These are phyloP conservation scores for Biston stratarius DNA, from an alignment of 2,888 invertebrate species.

Conservation along the genomic window DNA sequence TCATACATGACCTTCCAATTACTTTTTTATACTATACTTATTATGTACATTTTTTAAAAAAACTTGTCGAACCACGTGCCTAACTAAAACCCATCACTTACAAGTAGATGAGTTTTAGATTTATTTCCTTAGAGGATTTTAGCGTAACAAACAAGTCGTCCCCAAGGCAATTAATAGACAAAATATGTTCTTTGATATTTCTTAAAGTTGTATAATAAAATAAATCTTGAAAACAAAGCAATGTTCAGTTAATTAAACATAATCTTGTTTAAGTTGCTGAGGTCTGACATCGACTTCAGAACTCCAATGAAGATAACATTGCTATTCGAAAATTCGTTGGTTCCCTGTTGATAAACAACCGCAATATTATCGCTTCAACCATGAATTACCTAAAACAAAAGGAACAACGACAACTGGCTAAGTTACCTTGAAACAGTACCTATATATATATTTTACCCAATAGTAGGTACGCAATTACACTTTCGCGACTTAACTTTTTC, in stretches of 20 bases:
- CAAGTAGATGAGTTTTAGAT: too few relatives aligned
- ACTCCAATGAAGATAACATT: constrained; percentile 57
- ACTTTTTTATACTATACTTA: too few relatives aligned
- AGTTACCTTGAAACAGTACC: not conserved
- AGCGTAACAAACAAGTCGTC: too few relatives aligned
- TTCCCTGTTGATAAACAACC: constrained; percentile 35
- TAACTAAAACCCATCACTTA: too few relatives aligned
- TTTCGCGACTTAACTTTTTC: not conserved
- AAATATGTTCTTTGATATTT: constrained; percentile 18
- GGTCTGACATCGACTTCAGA: constrained; percentile 51
- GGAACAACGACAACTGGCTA: constrained; percentile 5
- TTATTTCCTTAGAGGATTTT: too few relatives aligned
- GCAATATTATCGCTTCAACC: constrained; percentile 41
- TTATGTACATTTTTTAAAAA: too few relatives aligned
- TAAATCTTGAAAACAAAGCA: constrained; percentile 49
- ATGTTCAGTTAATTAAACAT: constrained; percentile 50
- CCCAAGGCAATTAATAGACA: too few relatives aligned
- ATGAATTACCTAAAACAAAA: constrained; percentile 47
- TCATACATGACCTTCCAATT: too few relatives aligned
- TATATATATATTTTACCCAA: too few relatives aligned
- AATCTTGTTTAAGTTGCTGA: constrained; percentile 49
- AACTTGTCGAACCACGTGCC: too few relatives aligned
- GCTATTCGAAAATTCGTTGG: constrained; percentile 45
- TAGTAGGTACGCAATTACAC: not conserved
- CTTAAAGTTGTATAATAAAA: constrained; percentile 31